Percentiles rank a stretch among this genome's conserved stretches.
Evolutionary conservation across 2,888 invertebrate species (phyloP).

Genomic region (Epirrita christyi): DNA sequence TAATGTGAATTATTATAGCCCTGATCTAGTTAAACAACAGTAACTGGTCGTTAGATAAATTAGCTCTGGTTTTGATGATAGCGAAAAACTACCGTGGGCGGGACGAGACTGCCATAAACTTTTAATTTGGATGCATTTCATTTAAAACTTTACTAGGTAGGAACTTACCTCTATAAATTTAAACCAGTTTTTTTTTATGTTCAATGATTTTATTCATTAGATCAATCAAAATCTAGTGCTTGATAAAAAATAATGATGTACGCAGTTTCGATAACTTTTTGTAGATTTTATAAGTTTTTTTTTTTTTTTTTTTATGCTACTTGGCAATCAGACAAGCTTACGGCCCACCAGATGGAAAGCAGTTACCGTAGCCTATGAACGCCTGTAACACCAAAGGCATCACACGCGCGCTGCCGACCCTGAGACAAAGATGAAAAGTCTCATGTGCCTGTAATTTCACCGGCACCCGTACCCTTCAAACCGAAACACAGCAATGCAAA

Average conservation of each 20-base stretch:
- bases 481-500: no score
- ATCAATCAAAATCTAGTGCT: not conserved
- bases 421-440: no score
- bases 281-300: not conserved
- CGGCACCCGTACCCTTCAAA: no score
- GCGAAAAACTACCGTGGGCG: conserved; percentile 35
- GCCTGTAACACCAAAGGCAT: no score
- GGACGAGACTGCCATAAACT: conserved; percentile 16
- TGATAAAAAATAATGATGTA: not conserved
- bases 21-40: conserved; percentile 48
- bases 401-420: no score
- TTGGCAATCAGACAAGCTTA: no score
- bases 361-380: no score
- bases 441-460: no score
- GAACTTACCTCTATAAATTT: not conserved
- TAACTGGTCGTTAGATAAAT: conserved; percentile 44
- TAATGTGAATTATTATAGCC: conserved; percentile 45
- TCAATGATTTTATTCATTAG: conserved; percentile 6
- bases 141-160: conserved; percentile 6
- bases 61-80: conserved; percentile 23
- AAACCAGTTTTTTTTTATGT: conserved; percentile 6
- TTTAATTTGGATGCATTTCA: conserved; percentile 10
- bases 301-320: no score
- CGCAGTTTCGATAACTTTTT: conserved; percentile 8
- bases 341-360: no score